Base-by-base conservation (phyloP, 2,113 vertebrate genomes). In the Mesoclemmys tuberculata region DNA sequence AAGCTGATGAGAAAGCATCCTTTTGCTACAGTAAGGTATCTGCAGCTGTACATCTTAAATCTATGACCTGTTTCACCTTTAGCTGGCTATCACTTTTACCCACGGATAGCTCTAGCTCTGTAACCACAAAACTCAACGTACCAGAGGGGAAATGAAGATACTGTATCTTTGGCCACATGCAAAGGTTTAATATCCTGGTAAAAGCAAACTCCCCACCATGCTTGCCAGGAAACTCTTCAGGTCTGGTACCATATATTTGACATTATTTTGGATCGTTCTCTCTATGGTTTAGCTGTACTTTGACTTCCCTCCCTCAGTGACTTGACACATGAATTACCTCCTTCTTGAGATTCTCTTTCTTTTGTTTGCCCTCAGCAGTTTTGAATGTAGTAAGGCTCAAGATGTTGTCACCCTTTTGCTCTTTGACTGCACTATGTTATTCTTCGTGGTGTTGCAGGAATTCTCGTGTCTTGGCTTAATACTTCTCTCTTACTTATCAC, bases 1-100 rank as follows among this genome's bases (percentile, higher is more conserved):
- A 85, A 93, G 80, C 93, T 49, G 71, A 35, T 16, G 82, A 78
- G 49, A 82, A 93, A 94, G 31, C 77, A 46, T 64, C 41, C 14
- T 49, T 26, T 5, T 41, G 1, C 4, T 6, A 6, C n/a, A 13
- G 12, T 2, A 5, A 44, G 41, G 38, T 44, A 44, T 31, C 0
- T 41, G 52, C 13, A 82, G 54, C 52, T 56, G 54, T 16, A 41
- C 26, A 56, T 22, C 16, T 56, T 44, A 82, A 82, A 44, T 55
- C 14, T 82, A 21, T n/a, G 80, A 12, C 38, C 8, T 29, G 52
- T 82, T n/a, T 81, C 9, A 80, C 4, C 49, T 80, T 51, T 55
- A 51, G 49, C n/a, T 24, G n/a, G 22, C 22, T 26, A 81, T 26
- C 1, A 0, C 10, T 92, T 92, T 88, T 74, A 82, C 24, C 88